Evolutionary conservation across 2,113 vertebrate species (phyloP), one percentile per base, ranked within the genome.

Genomic region (Urocolius indicus): DNA sequence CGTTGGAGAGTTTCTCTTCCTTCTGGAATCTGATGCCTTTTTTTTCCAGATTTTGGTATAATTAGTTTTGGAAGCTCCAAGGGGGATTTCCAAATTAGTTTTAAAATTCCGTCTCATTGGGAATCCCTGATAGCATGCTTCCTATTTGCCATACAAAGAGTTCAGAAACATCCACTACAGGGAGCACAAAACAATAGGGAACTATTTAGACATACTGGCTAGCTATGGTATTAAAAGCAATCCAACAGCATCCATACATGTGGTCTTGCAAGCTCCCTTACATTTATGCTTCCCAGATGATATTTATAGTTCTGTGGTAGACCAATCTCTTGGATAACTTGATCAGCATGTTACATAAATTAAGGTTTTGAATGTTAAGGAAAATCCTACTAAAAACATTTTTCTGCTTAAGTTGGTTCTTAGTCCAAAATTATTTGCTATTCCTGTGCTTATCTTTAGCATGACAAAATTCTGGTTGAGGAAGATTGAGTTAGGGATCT

Each of bases 61-160:
- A 69, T 63, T 79, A 27, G 57, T 55, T 57, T 84, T 91, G 41
- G 72, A 94, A 93, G 49, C 87, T 94, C 41, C 49, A 65, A 84
- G 63, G 20, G 22, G 23, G 24, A 51, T 19, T 30, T 86, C 79
- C 55, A 86, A 92, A 80, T 84, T 24, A 86, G 27, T 46, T 86
- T 77, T 43, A 32, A 87, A 71, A 83, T 68, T 82, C 49, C 83
- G 6, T 43, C 36, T 55, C 58, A 17, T 13, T 74, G 75, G 46
- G 36, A 92, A 72, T 79, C 58, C n/a, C 59, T 83, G 72, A 69
- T 69, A 90, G 73, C 0, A 0, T 66, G 46, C n/a, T 13, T 88
- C 27, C 15, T 66, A 8, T 76, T 82, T 26, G 1, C 32, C 4
- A 2, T 27, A 30, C 7, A 78, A 80, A 81, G 16, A 63, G 32